Conservation (phyloP, 1,140 invertebrate species). For the Pogonomyrmex californicus region DNA sequence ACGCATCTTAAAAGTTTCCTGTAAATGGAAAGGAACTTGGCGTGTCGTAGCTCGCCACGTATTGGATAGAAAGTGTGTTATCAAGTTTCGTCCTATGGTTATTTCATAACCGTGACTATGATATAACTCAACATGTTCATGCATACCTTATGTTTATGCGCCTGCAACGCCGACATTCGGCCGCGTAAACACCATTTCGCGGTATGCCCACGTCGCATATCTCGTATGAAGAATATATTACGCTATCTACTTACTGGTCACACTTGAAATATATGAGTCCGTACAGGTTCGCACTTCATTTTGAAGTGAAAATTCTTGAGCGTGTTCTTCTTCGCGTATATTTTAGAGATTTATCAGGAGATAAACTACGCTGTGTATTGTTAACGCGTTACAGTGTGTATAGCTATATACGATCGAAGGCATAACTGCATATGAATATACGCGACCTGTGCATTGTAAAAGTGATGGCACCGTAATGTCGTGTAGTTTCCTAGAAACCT, state of each 20-base stretch:
- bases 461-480: slow-evolving; percentile 5
- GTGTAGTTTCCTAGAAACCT: slow-evolving; percentile 15
- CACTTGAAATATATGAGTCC: slow-evolving; percentile 8
- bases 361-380: background rate
- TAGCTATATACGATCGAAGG: slow-evolving; percentile 19
- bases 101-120: slow-evolving; percentile 71
- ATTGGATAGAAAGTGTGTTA: slow-evolving; percentile 69
- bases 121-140: slow-evolving; percentile 72
- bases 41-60: background rate
- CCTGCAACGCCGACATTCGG: slow-evolving; percentile 48
- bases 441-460: background rate
- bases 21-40: slow-evolving; percentile 61
- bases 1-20: slow-evolving; percentile 71
- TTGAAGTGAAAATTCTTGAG: slow-evolving; percentile 1
- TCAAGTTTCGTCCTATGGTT: slow-evolving; percentile 75
- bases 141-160: slow-evolving; percentile 68
- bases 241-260: slow-evolving; percentile 33
- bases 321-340: slow-evolving; percentile 1
- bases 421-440: slow-evolving; percentile 13
- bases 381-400: background rate
- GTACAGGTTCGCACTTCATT: slow-evolving; percentile 23
- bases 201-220: slow-evolving; percentile 32
- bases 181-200: slow-evolving; percentile 61
- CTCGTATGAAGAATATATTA: slow-evolving; percentile 66
- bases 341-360: slow-evolving; percentile 33